Conservation (phyloP, 2,888 invertebrate species). For the Cactoblastis cactorum region DNA sequence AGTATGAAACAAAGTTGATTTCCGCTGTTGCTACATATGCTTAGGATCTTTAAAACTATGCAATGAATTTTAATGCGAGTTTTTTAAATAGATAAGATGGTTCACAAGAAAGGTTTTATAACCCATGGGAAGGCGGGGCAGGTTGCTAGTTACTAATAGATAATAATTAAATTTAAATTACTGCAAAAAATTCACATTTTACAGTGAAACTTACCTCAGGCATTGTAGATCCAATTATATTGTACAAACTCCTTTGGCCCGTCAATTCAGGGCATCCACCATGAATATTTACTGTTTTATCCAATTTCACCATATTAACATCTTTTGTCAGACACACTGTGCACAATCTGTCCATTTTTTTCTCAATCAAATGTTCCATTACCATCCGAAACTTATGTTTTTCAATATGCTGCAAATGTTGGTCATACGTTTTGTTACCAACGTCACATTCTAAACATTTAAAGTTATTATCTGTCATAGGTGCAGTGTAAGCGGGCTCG, state of each 20-base stretch:
- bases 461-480: constrained; percentile 27
- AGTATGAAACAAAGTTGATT: no score
- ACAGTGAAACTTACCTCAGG: constrained; percentile 57
- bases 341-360: constrained; percentile 51
- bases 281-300: constrained; percentile 48
- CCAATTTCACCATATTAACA: constrained; percentile 36
- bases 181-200: no score
- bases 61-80: no score
- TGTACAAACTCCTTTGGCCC: constrained; percentile 49
- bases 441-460: constrained; percentile 49
- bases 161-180: no score
- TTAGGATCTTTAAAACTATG: no score
- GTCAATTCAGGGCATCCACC: constrained; percentile 57
- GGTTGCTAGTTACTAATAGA: not conserved
- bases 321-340: constrained; percentile 52
- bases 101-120: no score
- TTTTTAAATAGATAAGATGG: no score
- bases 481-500: constrained; percentile 16
- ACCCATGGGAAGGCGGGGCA: no score
- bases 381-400: constrained; percentile 62
- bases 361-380: constrained; percentile 48
- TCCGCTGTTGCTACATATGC: no score
- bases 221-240: constrained; percentile 47
- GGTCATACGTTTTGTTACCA: constrained; percentile 31
- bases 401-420: constrained; percentile 58